Evolutionary conservation across 2,797 vertebrate species (phyloP), one percentile per base, ranked within the genome.

Genomic region (Heteromormyrus szaboi): DNA sequence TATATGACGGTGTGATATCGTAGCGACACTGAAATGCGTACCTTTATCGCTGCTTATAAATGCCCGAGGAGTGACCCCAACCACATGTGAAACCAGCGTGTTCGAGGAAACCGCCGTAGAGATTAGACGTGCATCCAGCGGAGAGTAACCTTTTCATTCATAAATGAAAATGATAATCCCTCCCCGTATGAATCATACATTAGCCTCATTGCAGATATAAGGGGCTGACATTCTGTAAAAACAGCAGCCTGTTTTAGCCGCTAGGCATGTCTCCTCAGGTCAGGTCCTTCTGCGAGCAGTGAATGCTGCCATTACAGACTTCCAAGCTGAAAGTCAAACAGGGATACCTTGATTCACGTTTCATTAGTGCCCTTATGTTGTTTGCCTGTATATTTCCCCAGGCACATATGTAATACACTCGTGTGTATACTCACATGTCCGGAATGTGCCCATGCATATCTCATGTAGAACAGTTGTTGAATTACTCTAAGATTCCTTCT

Each of bases 131-230:
- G 65, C 50, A 12, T 72, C 87, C 89, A 76, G 72, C 41, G 37
- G 89, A 59, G 89, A 76, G 22, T 88, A 90, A 90, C 89, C 89
- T 90, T 90, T 85, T 59, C 46, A 86, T 88, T 88, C 87, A 79
- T 54, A 44, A 46, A 41, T 65, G 41, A 87, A 87, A 87, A 25
- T 85, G 90, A 76, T 92, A 93, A 93, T 92, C 91, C 90, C 91
- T 89, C 88, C 91, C 86, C 89, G 89, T 90, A 89, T 93, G 92
- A 95, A 94, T 94, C 91, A 92, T 53, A 91, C 90, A 90, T 89
- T 90, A 93, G 94, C 92, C 92, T 92, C 92, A 87, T 44, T 19
- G 46, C 54, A 88, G 90, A 89, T 90, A 93, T 91, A 92, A 87
- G 91, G 88, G 89, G 12, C 88, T 56, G 5, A 85, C 91, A 84